These are phyloP conservation scores for Limnephilus lunatus DNA, from an alignment of 2,888 invertebrate genomes.

Conservation along the genomic window DNA sequence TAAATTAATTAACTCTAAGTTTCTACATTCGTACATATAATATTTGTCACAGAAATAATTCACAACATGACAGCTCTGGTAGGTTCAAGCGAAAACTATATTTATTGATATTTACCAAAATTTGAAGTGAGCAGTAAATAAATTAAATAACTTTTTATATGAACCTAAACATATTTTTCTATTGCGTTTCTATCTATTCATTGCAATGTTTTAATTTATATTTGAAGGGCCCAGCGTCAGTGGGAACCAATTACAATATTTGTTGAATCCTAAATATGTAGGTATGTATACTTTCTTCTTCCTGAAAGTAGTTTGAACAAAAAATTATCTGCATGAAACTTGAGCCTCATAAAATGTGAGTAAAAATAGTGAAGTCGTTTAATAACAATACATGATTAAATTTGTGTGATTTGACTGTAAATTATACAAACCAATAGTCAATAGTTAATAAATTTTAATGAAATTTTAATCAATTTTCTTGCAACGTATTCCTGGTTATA, in stretches of 20 bases:
- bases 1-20: constrained; percentile 39
- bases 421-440: not conserved
- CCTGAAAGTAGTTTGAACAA: not conserved
- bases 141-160: not conserved
- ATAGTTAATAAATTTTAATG: not conserved
- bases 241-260: not conserved
- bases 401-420: not conserved
- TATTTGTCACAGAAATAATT: not conserved
- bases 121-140: not conserved
- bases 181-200: not conserved
- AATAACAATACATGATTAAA: not conserved
- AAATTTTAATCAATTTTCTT: not conserved
- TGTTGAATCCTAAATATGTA: not conserved
- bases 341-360: not conserved
- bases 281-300: not conserved
- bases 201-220: not conserved
- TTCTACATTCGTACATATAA: constrained; percentile 28
- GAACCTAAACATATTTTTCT: not conserved
- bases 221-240: not conserved
- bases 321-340: not conserved
- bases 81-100: not conserved
- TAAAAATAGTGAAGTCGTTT: not conserved
- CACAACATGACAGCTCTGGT: constrained; percentile 2
- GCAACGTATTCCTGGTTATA: not conserved
- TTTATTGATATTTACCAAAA: not conserved